Evolutionary conservation across 2,797 vertebrate genomes (phyloP).

Genomic region (Simalia tracyae): DNA sequence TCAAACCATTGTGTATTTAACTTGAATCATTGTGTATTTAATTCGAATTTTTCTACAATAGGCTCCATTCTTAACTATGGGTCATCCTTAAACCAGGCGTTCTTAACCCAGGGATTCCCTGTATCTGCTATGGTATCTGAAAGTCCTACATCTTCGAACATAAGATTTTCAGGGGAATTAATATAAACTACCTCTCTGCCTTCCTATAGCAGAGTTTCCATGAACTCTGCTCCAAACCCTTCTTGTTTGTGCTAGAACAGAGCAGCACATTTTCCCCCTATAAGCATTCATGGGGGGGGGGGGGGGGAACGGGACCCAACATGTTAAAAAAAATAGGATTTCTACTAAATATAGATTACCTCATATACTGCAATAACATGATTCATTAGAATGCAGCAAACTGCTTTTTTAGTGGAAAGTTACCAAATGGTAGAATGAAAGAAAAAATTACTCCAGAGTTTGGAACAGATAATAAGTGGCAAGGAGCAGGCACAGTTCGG

Average conservation of each 20-base stretch:
- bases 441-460: background rate
- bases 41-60: too few species aligned
- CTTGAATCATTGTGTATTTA: too few species aligned
- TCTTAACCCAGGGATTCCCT: too few species aligned
- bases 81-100: too few species aligned
- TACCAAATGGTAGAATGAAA: background rate
- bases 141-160: background rate
- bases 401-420: background rate
- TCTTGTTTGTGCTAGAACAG: background rate
- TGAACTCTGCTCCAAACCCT: background rate
- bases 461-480: background rate
- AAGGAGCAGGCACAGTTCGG: background rate
- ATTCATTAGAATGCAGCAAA: background rate
- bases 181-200: background rate
- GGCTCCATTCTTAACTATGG: too few species aligned
- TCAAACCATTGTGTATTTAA: too few species aligned
- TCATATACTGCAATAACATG: background rate
- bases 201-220: background rate
- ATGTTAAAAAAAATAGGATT: background rate
- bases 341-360: background rate
- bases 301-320: background rate
- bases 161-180: background rate
- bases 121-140: background rate
- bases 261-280: background rate
- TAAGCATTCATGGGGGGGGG: background rate